Conservation (phyloP, 2,113 vertebrate genomes). For the Pelvicachromis taeniatus region DNA sequence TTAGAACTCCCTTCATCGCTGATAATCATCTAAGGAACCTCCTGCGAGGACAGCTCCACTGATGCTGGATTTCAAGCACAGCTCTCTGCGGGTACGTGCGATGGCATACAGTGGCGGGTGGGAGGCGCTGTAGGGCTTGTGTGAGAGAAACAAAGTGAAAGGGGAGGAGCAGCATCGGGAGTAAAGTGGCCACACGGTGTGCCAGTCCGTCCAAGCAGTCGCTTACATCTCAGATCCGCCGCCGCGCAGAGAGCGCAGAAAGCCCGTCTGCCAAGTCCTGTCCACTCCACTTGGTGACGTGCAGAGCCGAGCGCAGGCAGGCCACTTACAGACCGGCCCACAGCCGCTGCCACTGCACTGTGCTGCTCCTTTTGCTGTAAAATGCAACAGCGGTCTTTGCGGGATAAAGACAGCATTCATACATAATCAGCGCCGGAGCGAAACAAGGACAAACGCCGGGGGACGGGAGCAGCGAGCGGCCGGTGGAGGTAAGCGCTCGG, state of each 20-base stretch:
- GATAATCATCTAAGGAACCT: neutral
- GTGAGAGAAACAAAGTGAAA: constrained; percentile 39
- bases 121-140: constrained; percentile 63
- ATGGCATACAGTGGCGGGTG: constrained; percentile 7
- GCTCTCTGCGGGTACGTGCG: constrained; percentile 9
- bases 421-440: constrained; percentile 52
- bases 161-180: constrained; percentile 72
- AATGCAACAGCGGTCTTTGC: constrained; percentile 54
- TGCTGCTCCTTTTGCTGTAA: constrained; percentile 19
- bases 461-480: constrained; percentile 52
- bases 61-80: neutral
- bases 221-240: constrained; percentile 52
- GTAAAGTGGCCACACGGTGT: constrained; percentile 76
- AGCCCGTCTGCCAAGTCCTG: constrained; percentile 51
- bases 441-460: constrained; percentile 65
- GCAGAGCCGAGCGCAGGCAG: constrained; percentile 17
- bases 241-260: constrained; percentile 29
- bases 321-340: constrained; percentile 5
- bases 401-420: constrained; percentile 58
- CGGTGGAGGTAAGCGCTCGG: constrained; percentile 69
- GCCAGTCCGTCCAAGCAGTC: constrained; percentile 53
- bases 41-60: neutral
- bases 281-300: constrained; percentile 30
- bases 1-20: neutral
- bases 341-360: constrained; percentile 4